phyloP scores from a whole-genome alignment of 2,797 vertebrate genomes.

The Enteromius viviparus region DNA sequence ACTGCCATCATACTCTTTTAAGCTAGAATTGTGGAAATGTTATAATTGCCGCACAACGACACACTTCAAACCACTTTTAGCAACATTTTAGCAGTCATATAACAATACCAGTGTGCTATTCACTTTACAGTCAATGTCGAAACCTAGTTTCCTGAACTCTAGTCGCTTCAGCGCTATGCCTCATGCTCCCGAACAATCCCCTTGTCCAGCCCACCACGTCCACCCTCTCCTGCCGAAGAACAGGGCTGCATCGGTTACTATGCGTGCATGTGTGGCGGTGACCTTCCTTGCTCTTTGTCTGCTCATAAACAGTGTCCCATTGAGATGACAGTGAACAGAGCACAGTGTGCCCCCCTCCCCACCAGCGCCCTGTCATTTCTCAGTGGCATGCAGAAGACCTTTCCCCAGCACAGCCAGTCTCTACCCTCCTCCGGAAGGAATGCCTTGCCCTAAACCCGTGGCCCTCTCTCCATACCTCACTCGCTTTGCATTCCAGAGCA shows the following conservation, averaged over 20 bases:
- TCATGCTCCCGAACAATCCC: slow-evolving; percentile 21
- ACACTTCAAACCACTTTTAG: background rate
- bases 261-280: slow-evolving; percentile 54
- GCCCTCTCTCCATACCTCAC: slow-evolving; percentile 29
- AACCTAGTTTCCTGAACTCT: background rate
- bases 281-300: slow-evolving; percentile 66
- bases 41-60: background rate
- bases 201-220: background rate
- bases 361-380: slow-evolving; percentile 50
- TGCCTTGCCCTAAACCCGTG: slow-evolving; percentile 50
- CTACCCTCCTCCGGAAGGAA: slow-evolving; percentile 63
- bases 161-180: background rate
- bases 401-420: slow-evolving; percentile 18
- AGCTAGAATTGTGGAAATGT: too few relatives aligned
- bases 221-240: slow-evolving; percentile 41
- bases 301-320: slow-evolving; percentile 69
- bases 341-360: slow-evolving; percentile 48
- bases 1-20: too few relatives aligned
- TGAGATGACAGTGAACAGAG: slow-evolving; percentile 75
- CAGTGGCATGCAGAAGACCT: slow-evolving; percentile 36
- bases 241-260: slow-evolving; percentile 59
- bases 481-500: slow-evolving; percentile 65
- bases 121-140: background rate
- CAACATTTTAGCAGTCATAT: background rate
- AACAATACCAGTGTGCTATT: background rate